Evolutionary conservation across 2,113 vertebrate species (phyloP).

Genomic region (Mobula birostris): DNA sequence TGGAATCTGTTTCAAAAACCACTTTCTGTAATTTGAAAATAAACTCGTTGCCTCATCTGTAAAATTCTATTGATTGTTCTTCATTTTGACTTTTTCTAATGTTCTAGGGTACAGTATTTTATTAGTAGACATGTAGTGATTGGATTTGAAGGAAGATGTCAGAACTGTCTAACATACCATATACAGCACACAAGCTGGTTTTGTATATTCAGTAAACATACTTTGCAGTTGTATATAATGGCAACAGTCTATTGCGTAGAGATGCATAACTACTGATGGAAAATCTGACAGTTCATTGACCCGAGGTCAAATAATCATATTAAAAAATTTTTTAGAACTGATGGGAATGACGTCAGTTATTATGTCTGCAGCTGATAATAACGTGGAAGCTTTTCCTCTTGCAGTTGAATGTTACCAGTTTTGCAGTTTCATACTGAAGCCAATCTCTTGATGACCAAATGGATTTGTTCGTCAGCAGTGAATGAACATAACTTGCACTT

Average conservation of each 20-base stretch:
- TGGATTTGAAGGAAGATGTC: background rate
- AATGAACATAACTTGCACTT: background rate
- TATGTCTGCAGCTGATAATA: background rate
- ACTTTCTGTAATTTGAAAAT: constrained; percentile 35
- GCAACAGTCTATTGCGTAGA: background rate
- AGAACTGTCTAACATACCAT: background rate
- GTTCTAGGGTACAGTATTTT: background rate
- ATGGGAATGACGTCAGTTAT: background rate
- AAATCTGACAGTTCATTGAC: background rate
- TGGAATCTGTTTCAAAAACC: constrained; percentile 28
- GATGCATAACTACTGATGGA: background rate
- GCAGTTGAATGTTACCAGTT: background rate
- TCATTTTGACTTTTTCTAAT: background rate
- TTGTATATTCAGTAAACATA: background rate
- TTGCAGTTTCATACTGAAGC: background rate
- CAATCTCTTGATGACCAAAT: background rate
- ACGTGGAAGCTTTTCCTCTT: background rate
- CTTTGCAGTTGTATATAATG: background rate
- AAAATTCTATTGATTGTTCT: background rate
- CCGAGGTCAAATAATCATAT: background rate
- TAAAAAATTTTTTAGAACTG: background rate
- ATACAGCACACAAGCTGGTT: background rate
- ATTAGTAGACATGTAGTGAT: background rate
- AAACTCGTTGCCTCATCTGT: constrained; percentile 33
- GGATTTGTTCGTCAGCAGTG: background rate